A percentile compares a stretch with the other conserved stretches of the same genome.
Evolutionary conservation across 2,113 vertebrate species (phyloP).

Genomic region (Myotis yumanensis): DNA sequence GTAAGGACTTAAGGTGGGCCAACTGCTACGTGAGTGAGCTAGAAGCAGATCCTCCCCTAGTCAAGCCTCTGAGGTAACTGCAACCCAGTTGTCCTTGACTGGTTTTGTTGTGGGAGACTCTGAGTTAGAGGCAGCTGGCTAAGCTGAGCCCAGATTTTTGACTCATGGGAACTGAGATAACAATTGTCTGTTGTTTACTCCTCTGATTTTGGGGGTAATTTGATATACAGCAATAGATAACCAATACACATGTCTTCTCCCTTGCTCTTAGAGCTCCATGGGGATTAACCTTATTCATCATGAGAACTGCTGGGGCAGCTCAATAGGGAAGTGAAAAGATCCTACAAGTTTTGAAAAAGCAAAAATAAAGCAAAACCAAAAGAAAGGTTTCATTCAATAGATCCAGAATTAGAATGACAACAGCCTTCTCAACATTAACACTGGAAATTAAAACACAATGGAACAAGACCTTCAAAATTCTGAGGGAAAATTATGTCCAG

Average conservation of each 20-base stretch:
- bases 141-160: neutral
- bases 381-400: neutral
- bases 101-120: neutral
- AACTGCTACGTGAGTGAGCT: neutral
- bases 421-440: neutral
- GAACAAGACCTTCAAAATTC: neutral
- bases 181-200: neutral
- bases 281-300: neutral
- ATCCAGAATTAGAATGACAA: neutral
- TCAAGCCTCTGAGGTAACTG: neutral
- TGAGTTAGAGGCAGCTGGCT: neutral
- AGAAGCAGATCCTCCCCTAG: neutral
- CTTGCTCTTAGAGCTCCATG: neutral
- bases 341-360: neutral
- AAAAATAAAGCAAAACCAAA: neutral
- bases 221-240: neutral
- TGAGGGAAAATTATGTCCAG: neutral
- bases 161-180: neutral
- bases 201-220: neutral
- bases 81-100: no score
- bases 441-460: neutral
- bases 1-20: neutral
- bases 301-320: neutral
- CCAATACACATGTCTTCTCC: neutral
- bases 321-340: neutral